Evolutionary conservation across 2,797 vertebrate species (phyloP).

Genomic region (Delichon dasypus): DNA sequence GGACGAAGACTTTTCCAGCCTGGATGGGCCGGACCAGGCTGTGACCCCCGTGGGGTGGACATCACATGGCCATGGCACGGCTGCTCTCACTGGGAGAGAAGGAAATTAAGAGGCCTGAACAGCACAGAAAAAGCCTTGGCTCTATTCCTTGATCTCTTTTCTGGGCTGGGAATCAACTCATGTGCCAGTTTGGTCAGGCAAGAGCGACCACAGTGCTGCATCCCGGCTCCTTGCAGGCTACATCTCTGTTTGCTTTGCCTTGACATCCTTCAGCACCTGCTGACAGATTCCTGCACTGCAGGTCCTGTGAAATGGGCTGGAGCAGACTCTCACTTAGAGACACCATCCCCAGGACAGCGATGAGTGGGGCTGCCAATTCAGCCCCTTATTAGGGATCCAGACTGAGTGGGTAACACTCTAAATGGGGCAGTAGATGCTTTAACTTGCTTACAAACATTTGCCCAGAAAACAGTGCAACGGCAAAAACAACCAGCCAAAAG

Average conservation of each 20-base stretch:
- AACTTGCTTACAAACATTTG: neutral
- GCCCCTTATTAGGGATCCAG: too few relatives aligned
- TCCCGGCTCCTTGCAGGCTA: neutral
- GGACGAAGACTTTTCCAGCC: rapidly evolving
- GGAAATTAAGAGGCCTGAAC: conserved; percentile 28
- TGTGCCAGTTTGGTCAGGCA: conserved; percentile 21
- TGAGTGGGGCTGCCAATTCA: neutral
- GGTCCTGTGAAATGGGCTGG: neutral
- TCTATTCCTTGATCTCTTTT: conserved; percentile 9
- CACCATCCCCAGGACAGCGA: neutral
- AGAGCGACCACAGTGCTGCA: neutral
- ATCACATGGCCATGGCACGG: rapidly evolving
- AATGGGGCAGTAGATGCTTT: neutral
- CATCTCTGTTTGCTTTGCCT: neutral
- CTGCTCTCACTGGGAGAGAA: neutral
- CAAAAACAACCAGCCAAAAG: neutral
- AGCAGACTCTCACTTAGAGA: neutral
- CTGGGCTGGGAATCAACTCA: conserved; percentile 37
- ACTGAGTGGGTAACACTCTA: neutral
- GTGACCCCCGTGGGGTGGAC: neutral
- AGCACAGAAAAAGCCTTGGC: neutral
- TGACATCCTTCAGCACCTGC: neutral
- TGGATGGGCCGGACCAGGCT: neutral
- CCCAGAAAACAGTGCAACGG: neutral
- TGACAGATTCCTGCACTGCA: neutral